phyloP scores from a whole-genome alignment of 2,797 vertebrate species.

The Alca torda region DNA sequence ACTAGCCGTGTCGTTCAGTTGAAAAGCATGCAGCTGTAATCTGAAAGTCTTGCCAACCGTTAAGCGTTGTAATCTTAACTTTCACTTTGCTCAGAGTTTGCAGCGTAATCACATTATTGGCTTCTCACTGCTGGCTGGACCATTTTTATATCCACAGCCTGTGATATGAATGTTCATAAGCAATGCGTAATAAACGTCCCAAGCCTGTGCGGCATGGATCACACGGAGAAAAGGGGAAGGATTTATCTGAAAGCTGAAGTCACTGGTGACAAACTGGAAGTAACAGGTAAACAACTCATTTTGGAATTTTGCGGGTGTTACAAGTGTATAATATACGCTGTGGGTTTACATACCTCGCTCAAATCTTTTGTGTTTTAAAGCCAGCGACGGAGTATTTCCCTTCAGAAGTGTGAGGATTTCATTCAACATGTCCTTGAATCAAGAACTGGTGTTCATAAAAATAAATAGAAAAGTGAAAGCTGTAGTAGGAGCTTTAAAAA shows the following conservation, averaged over 20 bases:
- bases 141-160: constrained; percentile 80
- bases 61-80: background rate
- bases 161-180: constrained; percentile 99
- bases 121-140: background rate
- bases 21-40: background rate
- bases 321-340: accelerated
- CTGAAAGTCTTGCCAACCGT: background rate
- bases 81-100: background rate
- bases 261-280: constrained; percentile 86
- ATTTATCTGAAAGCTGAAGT: constrained; percentile 95
- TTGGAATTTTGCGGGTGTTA: background rate
- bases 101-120: background rate
- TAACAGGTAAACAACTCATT: constrained; percentile 84
- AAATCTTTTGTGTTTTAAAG: background rate
- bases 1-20: accelerated
- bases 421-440: accelerated
- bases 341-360: background rate
- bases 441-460: background rate
- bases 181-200: constrained; percentile 97
- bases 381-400: background rate
- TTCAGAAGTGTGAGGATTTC: background rate
- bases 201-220: constrained; percentile 95
- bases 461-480: background rate
- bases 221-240: constrained; percentile 94
- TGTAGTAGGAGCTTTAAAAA: background rate